phyloP scores from a whole-genome alignment of 2,797 vertebrate species.

The Apogon talboti region DNA sequence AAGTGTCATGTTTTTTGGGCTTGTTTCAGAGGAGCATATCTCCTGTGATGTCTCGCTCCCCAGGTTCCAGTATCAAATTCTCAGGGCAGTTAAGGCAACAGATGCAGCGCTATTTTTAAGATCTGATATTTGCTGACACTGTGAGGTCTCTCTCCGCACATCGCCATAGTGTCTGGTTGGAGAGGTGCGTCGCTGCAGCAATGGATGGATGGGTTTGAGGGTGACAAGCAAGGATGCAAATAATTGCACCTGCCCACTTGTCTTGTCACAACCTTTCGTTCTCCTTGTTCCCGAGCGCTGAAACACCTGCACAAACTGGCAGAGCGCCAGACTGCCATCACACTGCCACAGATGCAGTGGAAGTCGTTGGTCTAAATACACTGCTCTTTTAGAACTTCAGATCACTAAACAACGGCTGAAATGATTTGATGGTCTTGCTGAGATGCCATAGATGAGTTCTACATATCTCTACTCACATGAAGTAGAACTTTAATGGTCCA shows the following conservation, averaged over 20 bases:
- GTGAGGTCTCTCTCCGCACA: slow-evolving; percentile 32
- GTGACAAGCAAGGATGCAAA: slow-evolving; percentile 38
- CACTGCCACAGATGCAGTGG: slow-evolving; percentile 18
- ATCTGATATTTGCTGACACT: slow-evolving; percentile 50
- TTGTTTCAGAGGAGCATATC: neutral
- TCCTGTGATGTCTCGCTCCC: slow-evolving; percentile 12
- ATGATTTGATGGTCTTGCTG: neutral
- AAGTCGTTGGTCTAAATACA: neutral
- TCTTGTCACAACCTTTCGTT: slow-evolving; percentile 48
- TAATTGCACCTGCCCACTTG: slow-evolving; percentile 42
- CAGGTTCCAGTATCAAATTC: slow-evolving; percentile 45
- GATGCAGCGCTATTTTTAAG: slow-evolving; percentile 60
- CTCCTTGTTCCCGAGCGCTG: slow-evolving; percentile 36
- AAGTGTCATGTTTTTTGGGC: neutral
- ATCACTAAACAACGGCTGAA: neutral
- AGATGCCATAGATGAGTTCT: neutral
- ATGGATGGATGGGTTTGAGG: slow-evolving; percentile 7
- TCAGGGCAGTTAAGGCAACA: slow-evolving; percentile 37
- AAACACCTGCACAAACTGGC: slow-evolving; percentile 67
- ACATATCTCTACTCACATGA: neutral
- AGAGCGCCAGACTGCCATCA: slow-evolving; percentile 48
- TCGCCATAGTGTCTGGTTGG: slow-evolving; percentile 8
- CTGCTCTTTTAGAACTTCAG: neutral
- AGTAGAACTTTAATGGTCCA: neutral
- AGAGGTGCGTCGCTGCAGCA: slow-evolving; percentile 10